phyloP scores from a whole-genome alignment of 2,113 vertebrate genomes.

The Sceloporus undulatus region DNA sequence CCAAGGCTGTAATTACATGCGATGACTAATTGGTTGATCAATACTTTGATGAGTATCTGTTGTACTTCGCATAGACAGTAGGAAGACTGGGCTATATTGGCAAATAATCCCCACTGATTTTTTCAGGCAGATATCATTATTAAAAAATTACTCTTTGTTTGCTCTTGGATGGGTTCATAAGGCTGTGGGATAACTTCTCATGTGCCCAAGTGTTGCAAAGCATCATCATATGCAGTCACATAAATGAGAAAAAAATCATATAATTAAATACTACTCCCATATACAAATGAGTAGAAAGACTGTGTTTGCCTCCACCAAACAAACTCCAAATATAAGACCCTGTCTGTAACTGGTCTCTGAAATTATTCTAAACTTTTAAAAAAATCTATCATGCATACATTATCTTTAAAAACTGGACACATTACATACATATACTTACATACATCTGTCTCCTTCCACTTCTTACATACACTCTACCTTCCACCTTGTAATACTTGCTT shows the following conservation, averaged over 20 bases:
- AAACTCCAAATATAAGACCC: neutral
- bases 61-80: slow-evolving; percentile 7
- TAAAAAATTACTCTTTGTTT: neutral
- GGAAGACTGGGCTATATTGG: neutral
- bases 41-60: slow-evolving; percentile 21
- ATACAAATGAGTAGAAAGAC: neutral
- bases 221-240: accelerated
- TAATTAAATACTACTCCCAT: neutral
- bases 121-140: neutral
- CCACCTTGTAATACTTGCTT: too few relatives aligned
- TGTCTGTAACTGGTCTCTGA: neutral
- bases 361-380: neutral
- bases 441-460: too few relatives aligned
- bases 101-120: slow-evolving; percentile 12
- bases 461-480: too few relatives aligned
- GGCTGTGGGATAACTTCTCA: neutral
- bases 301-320: neutral
- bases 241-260: neutral
- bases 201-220: neutral
- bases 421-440: too few relatives aligned
- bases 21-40: slow-evolving; percentile 8
- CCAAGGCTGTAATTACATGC: neutral
- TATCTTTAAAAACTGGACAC: too few relatives aligned
- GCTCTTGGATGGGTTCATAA: neutral
- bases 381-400: neutral